These are phyloP conservation scores for Diarsia mendica DNA, from an alignment of 2,888 invertebrate genomes.

Conservation along the genomic window DNA sequence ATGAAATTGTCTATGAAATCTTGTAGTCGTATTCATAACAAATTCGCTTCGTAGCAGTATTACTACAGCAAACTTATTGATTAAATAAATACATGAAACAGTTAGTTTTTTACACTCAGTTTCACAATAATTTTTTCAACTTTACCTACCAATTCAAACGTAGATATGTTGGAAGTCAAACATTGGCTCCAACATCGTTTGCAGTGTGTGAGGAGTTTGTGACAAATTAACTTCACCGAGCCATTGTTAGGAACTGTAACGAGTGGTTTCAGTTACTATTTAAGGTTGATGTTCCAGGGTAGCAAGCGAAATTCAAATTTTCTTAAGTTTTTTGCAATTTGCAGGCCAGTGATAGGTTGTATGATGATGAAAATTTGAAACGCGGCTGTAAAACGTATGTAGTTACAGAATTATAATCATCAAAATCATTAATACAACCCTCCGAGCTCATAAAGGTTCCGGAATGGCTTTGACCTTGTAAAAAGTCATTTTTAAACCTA, in stretches of 20 bases:
- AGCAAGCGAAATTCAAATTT: too few species aligned
- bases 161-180: neutral
- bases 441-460: too few species aligned
- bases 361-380: too few species aligned
- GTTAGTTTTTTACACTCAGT: too few species aligned
- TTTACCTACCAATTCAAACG: constrained; percentile 13
- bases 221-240: constrained; percentile 37
- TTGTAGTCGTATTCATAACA: neutral
- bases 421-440: too few species aligned
- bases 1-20: neutral
- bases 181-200: neutral
- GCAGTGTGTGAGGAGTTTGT: constrained; percentile 6
- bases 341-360: too few species aligned
- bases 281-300: too few species aligned
- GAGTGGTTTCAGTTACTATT: neutral
- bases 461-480: too few species aligned
- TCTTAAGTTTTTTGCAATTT: too few species aligned
- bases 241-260: constrained; percentile 24
- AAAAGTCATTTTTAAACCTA: too few species aligned
- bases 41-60: constrained; percentile 6
- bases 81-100: neutral
- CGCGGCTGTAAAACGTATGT: too few species aligned
- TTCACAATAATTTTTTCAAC: constrained; percentile 9
- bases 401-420: too few species aligned
- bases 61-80: neutral